Evolutionary conservation across 2,888 invertebrate genomes (phyloP).

Genomic region (Horisme vitalbata): DNA sequence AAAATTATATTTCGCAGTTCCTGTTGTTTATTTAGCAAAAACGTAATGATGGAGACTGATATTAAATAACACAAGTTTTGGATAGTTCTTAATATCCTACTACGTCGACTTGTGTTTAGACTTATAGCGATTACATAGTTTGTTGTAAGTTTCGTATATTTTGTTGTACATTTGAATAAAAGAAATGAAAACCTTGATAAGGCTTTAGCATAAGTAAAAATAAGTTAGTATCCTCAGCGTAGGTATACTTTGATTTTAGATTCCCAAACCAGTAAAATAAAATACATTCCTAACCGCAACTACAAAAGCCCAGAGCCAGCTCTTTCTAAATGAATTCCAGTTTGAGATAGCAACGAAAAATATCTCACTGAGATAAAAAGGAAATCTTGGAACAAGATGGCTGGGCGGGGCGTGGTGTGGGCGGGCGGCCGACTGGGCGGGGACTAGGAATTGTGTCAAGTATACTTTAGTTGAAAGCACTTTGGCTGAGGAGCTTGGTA

Average conservation of each 20-base stretch:
- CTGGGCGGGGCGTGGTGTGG: conserved; percentile 47
- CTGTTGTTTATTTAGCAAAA: too few species aligned
- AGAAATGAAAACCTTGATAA: too few species aligned
- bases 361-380: conserved; percentile 43
- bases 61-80: too few species aligned
- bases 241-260: neutral
- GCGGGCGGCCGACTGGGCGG: conserved; percentile 55
- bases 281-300: conserved; percentile 10
- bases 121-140: too few species aligned
- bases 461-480: conserved; percentile 52
- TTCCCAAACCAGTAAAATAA: conserved; percentile 9
- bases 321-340: conserved; percentile 38
- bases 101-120: too few species aligned
- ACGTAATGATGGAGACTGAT: too few species aligned
- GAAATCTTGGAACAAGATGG: conserved; percentile 33
- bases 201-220: too few species aligned
- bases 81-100: too few species aligned
- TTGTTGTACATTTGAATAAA: too few species aligned
- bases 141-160: too few species aligned
- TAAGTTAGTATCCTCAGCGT: too few species aligned
- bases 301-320: conserved; percentile 15
- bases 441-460: conserved; percentile 61
- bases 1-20: too few species aligned
- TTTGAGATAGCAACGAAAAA: conserved; percentile 46
- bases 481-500: conserved; percentile 41